Conservation (phyloP, 2,797 vertebrate species). For the Tympanoctomys barrerae region DNA sequence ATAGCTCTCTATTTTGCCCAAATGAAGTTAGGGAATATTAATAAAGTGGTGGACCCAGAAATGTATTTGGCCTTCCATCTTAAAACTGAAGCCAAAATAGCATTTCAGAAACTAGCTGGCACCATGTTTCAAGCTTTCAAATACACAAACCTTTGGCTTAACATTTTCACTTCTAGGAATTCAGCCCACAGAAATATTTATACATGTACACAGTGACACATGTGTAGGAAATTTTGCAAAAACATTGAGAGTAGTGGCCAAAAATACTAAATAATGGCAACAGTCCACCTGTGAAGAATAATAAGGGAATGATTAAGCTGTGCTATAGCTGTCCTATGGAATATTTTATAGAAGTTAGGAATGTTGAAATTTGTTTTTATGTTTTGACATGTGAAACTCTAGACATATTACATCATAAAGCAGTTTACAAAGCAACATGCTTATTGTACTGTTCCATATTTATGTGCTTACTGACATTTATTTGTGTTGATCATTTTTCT, state of each 20-base stretch:
- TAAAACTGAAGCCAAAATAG: slow-evolving; percentile 44
- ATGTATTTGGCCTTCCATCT: background rate
- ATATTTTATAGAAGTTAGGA: background rate
- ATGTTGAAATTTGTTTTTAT: background rate
- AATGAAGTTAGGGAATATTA: background rate
- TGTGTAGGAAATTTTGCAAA: slow-evolving; percentile 12
- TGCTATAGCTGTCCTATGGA: background rate
- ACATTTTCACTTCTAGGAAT: slow-evolving; percentile 23
- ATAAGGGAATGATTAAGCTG: background rate
- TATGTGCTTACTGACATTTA: background rate
- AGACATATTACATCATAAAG: background rate
- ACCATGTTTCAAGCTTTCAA: background rate
- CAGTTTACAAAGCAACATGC: background rate
- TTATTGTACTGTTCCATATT: background rate
- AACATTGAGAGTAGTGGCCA: background rate
- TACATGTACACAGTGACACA: background rate
- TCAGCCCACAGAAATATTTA: slow-evolving; percentile 26
- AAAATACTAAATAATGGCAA: slow-evolving; percentile 16
- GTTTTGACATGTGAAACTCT: background rate
- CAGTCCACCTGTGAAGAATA: slow-evolving; percentile 22
- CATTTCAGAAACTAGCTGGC: slow-evolving; percentile 1
- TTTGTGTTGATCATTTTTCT: background rate
- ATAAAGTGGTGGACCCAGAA: background rate
- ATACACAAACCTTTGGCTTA: background rate
- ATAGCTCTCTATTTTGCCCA: background rate